These are phyloP conservation scores for Macrosoma leucophasiata DNA, from an alignment of 2,888 invertebrate genomes.

Conservation along the genomic window DNA sequence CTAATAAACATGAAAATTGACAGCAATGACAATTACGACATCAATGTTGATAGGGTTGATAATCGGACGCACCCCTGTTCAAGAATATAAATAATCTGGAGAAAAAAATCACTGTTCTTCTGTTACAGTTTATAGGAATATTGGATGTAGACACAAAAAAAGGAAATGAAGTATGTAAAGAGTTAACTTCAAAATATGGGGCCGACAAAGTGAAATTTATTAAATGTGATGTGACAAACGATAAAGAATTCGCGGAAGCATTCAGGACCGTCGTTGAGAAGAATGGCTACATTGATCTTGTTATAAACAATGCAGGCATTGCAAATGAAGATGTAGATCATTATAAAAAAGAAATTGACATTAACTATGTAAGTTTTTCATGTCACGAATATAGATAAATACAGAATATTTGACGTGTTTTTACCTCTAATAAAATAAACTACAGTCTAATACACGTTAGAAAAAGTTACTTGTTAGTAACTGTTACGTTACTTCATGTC, in stretches of 20 bases:
- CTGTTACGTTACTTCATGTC: too few relatives aligned
- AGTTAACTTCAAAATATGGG: conserved; percentile 34
- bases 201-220: conserved; percentile 41
- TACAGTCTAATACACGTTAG: too few relatives aligned
- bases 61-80: too few relatives aligned
- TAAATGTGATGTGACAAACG: conserved; percentile 53
- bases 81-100: too few relatives aligned
- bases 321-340: conserved; percentile 31
- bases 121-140: conserved; percentile 36
- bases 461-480: too few relatives aligned
- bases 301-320: conserved; percentile 54
- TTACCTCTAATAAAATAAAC: too few relatives aligned
- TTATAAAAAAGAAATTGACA: conserved; percentile 34
- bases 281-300: conserved; percentile 46
- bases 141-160: conserved; percentile 33
- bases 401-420: too few relatives aligned
- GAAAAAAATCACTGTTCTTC: too few relatives aligned
- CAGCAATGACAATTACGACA: too few relatives aligned
- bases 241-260: conserved; percentile 41
- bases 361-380: conserved; percentile 35
- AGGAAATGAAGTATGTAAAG: conserved; percentile 31
- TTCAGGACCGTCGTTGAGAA: conserved; percentile 47
- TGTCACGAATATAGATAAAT: too few relatives aligned
- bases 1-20: too few relatives aligned
- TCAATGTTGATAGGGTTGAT: too few relatives aligned